These are phyloP conservation scores for Ceraclea dissimilis DNA, from an alignment of 2,888 invertebrate genomes.

Conservation along the genomic window DNA sequence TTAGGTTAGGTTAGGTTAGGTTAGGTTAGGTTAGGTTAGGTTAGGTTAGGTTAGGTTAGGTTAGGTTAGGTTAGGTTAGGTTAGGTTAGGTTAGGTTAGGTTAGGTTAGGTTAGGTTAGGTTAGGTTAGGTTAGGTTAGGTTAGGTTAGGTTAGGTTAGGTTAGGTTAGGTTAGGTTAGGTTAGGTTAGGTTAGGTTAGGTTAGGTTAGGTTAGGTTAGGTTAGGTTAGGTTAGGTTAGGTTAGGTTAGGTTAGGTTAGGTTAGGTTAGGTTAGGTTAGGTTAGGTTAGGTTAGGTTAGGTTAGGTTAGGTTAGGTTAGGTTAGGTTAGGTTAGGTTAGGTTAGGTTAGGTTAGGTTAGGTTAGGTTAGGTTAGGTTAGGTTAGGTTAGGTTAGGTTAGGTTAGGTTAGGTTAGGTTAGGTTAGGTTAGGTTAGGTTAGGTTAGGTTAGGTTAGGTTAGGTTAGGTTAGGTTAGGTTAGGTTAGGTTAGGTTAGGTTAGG, in stretches of 20 bases:
- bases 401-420: slow-evolving; percentile 3
- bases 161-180: slow-evolving; percentile 3
- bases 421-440: slow-evolving; percentile 3
- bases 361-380: slow-evolving; percentile 3
- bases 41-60: slow-evolving; percentile 3
- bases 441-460: not conserved
- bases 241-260: slow-evolving; percentile 3
- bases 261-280: slow-evolving; percentile 3
- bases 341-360: slow-evolving; percentile 3
- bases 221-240: slow-evolving; percentile 3
- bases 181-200: slow-evolving; percentile 3
- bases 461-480: no score
- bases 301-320: slow-evolving; percentile 3
- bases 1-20: slow-evolving; percentile 3
- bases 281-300: slow-evolving; percentile 3
- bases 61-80: slow-evolving; percentile 3
- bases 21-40: slow-evolving; percentile 3
- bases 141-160: slow-evolving; percentile 3
- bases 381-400: slow-evolving; percentile 3
- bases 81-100: slow-evolving; percentile 3
- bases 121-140: slow-evolving; percentile 3
- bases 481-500: no score
- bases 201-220: slow-evolving; percentile 3
- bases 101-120: slow-evolving; percentile 3
- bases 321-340: slow-evolving; percentile 3